These are phyloP conservation scores for Lamellibrachia columna DNA, from an alignment of 2,888 invertebrate species.

Conservation along the genomic window DNA sequence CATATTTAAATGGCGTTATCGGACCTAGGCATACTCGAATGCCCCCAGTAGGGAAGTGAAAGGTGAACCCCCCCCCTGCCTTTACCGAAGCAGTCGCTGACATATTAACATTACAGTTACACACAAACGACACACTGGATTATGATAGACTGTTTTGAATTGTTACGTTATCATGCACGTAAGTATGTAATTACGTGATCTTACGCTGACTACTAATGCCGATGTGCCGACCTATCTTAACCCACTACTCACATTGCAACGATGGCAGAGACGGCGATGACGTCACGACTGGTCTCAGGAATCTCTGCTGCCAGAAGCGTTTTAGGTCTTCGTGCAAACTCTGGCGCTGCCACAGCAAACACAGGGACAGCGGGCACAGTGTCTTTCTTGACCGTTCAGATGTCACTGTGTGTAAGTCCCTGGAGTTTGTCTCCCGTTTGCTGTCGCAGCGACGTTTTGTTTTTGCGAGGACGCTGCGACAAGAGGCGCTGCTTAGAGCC, in stretches of 20 bases:
- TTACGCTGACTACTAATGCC: too few relatives aligned
- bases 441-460: neutral
- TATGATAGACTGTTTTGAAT: too few relatives aligned
- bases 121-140: too few relatives aligned
- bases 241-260: neutral
- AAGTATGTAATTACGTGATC: too few relatives aligned
- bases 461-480: neutral
- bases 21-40: too few relatives aligned
- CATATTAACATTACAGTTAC: too few relatives aligned
- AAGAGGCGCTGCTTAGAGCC: neutral
- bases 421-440: neutral
- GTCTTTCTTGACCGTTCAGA: neutral
- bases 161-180: too few relatives aligned
- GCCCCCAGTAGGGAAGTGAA: too few relatives aligned
- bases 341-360: neutral
- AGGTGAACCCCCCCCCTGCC: too few relatives aligned
- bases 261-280: constrained; percentile 11
- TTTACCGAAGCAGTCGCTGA: too few relatives aligned
- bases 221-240: neutral
- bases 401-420: neutral
- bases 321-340: neutral
- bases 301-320: neutral
- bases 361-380: neutral
- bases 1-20: too few relatives aligned
- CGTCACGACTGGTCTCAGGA: neutral